phyloP scores from a whole-genome alignment of 2,888 invertebrate species.

The Laspeyria flexula region DNA sequence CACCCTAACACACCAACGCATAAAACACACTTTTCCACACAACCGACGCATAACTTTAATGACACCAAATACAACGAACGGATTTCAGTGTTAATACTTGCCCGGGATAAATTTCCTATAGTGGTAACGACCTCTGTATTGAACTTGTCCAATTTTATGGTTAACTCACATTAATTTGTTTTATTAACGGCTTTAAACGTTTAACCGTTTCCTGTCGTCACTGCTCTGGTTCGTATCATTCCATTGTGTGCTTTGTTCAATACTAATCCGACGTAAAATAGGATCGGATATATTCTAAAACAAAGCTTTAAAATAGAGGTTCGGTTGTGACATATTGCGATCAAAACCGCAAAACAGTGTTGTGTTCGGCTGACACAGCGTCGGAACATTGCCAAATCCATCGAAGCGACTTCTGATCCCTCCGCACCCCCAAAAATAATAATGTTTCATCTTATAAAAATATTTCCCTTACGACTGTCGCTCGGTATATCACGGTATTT shows the following conservation, averaged over 20 bases:
- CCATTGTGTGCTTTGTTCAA: slow-evolving; percentile 53
- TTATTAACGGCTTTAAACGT: slow-evolving; percentile 82
- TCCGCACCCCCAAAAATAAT: slow-evolving; percentile 82
- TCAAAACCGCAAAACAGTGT: slow-evolving; percentile 43
- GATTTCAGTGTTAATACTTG: slow-evolving; percentile 85
- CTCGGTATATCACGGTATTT: slow-evolving; percentile 86
- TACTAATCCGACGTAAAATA: slow-evolving; percentile 32
- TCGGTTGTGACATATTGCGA: slow-evolving; percentile 29
- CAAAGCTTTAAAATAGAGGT: slow-evolving; percentile 11
- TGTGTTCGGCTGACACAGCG: slow-evolving; percentile 39
- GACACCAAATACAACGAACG: slow-evolving; percentile 84
- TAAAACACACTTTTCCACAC: slow-evolving; percentile 69
- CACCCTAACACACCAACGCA: slow-evolving; percentile 59
- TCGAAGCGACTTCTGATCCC: slow-evolving; percentile 79
- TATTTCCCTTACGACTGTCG: slow-evolving; percentile 85
- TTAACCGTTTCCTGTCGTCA: slow-evolving; percentile 78
- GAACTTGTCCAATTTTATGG: slow-evolving; percentile 86
- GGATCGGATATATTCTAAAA: slow-evolving; percentile 14
- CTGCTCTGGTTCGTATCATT: slow-evolving; percentile 65
- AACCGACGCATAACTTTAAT: slow-evolving; percentile 68
- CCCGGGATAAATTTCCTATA: slow-evolving; percentile 83
- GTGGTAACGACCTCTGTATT: slow-evolving; percentile 84
- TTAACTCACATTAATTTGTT: slow-evolving; percentile 83
- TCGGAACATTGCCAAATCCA: slow-evolving; percentile 72
- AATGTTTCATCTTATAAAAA: slow-evolving; percentile 87